Evolutionary conservation across 1,140 invertebrate genomes (phyloP).

Genomic region (Drosophila pachea): DNA sequence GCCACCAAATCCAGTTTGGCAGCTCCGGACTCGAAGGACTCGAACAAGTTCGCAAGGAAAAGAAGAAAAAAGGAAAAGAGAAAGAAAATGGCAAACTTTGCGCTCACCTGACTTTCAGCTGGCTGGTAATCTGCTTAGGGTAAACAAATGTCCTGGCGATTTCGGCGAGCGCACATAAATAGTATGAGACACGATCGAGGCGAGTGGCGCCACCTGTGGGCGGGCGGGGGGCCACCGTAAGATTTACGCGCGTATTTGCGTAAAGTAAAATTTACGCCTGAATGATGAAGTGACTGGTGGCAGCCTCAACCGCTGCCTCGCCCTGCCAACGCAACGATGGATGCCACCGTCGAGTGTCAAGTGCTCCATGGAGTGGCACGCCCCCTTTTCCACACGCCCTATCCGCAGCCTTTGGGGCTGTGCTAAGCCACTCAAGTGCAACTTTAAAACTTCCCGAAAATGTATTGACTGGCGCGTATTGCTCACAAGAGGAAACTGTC

Average conservation of each 20-base stretch:
- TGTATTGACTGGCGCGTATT: constrained; percentile 42
- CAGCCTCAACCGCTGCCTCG: not conserved
- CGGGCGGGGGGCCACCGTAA: constrained; percentile 25
- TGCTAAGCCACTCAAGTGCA: constrained; percentile 73
- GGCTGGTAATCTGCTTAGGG: constrained; percentile 4
- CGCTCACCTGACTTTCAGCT: no score
- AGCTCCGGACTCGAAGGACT: not conserved
- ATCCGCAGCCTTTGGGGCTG: constrained; percentile 26
- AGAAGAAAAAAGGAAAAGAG: no score
- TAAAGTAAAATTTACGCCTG: constrained; percentile 68
- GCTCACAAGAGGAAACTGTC: constrained; percentile 63
- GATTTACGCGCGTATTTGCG: constrained; percentile 77
- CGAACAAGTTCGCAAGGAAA: no score
- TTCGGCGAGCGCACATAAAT: constrained; percentile 40
- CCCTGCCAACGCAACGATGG: constrained; percentile 30
- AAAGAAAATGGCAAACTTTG: no score
- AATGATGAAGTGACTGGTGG: constrained; percentile 64
- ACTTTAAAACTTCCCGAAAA: constrained; percentile 72
- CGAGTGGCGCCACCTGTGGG: no score
- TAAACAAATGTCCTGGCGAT: constrained; percentile 34
- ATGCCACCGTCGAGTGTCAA: constrained; percentile 27
- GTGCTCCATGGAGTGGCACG: constrained; percentile 3
- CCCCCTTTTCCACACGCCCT: constrained; percentile 1
- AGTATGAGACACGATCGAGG: constrained; percentile 56
- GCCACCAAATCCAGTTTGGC: constrained; percentile 26